These are phyloP conservation scores for Kuschelorhynchus macadamiae DNA, from an alignment of 2,888 invertebrate species.

Conservation along the genomic window DNA sequence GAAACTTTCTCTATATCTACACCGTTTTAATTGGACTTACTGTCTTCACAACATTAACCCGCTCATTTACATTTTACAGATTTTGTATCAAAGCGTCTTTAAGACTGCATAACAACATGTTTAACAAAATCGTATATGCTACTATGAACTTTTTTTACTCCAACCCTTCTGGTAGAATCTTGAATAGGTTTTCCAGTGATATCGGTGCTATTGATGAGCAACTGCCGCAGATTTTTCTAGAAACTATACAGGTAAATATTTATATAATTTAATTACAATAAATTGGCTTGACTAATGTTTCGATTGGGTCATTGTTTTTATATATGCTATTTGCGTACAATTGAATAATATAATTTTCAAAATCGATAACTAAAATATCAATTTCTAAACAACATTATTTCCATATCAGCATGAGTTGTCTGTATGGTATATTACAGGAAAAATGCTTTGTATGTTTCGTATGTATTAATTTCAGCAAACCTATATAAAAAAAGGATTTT, in stretches of 20 bases:
- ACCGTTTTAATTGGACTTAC: conserved; percentile 57
- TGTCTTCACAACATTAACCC: conserved; percentile 65
- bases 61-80: conserved; percentile 70
- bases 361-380: no score
- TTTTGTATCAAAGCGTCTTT: conserved; percentile 71
- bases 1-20: conserved; percentile 65
- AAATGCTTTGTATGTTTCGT: no score
- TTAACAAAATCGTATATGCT: conserved; percentile 71
- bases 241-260: conserved; percentile 61
- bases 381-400: no score
- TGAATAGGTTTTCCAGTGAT: conserved; percentile 80
- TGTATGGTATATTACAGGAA: no score
- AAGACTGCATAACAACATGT: conserved; percentile 70
- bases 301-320: no score
- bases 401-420: no score
- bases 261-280: background rate
- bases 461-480: no score
- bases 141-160: conserved; percentile 77
- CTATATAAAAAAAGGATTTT: no score
- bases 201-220: conserved; percentile 72
- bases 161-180: conserved; percentile 74
- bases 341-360: no score
- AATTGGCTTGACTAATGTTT: background rate
- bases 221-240: conserved; percentile 68
- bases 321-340: no score